phyloP scores from a whole-genome alignment of 2,888 invertebrate species.

The Sturmia bella region DNA sequence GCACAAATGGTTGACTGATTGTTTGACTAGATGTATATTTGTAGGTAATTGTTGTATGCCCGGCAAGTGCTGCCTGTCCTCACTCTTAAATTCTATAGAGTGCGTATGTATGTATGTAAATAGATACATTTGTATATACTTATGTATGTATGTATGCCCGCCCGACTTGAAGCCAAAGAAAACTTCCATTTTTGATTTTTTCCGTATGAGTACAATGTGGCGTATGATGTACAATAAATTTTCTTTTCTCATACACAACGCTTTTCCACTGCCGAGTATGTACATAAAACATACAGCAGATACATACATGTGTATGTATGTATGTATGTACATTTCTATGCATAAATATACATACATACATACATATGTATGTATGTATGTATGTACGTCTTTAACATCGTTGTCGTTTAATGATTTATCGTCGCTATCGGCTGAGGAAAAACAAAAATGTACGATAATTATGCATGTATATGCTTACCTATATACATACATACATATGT shows the following conservation, averaged over 20 bases:
- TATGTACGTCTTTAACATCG: conserved; percentile 24
- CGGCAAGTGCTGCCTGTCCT: too few species aligned
- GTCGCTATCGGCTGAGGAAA: conserved; percentile 23
- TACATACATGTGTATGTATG: too few species aligned
- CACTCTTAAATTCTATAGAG: too few species aligned
- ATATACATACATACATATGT: background rate
- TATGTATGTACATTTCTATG: conserved; percentile 17
- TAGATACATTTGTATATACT: background rate
- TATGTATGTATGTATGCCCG: background rate
- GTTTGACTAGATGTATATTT: too few species aligned
- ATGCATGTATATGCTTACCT: background rate
- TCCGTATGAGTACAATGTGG: conserved; percentile 46
- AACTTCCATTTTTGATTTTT: conserved; percentile 19
- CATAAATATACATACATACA: too few species aligned
- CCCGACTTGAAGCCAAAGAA: conserved; percentile 5
- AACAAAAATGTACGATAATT: background rate
- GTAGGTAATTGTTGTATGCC: too few species aligned
- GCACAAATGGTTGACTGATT: conserved; percentile 5
- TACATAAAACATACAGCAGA: conserved; percentile 31
- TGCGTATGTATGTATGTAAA: background rate
- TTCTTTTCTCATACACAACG: background rate
- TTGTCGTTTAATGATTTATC: conserved; percentile 34
- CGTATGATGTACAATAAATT: conserved; percentile 64
- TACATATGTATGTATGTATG: too few species aligned
- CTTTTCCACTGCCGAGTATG: conserved; percentile 17